Base-by-base conservation (phyloP, 2,797 vertebrate species). In the Channa striata region DNA sequence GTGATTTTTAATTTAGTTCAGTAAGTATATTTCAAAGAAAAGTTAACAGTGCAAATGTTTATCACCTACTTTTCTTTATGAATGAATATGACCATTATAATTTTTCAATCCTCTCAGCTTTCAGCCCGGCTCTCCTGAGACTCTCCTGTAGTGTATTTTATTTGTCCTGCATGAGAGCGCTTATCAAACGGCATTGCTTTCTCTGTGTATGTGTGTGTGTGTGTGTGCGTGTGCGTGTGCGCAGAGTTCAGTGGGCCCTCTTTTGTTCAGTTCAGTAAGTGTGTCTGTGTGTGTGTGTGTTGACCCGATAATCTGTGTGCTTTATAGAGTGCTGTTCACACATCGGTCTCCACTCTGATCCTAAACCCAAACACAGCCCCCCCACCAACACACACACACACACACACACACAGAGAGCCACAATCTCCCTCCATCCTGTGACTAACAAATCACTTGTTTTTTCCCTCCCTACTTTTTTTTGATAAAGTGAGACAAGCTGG, bases 251-350 rank as follows among this genome's bases (percentile, higher is more conserved):
- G 73, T 76, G 82, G 70, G 48, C 68, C 78, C 74, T 85, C 77
- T 84, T 82, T 88, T 85, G 84, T 91, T 89, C 74, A 82, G 53
- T 81, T 83, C 85, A 87, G 81, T 84, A 81, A 84, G 79, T 91
- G 52, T 84, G 81, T 78, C 51, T 84, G 50, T 87, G 25, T 30
- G 25, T n/a, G 77, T 87, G 87, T 89, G 87, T 91, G 87, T 86
- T 91, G 91, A 91, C 92, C 87, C 91, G 92, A 90, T 94, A 93
- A 94, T 94, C 92, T 92, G 90, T 93, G 83, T 92, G 90, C 80
- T 91, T 93, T 92, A 93, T 91, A 76, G 90, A 93, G 91, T 91
- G 89, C 92, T 94, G 91, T 93, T 93, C 93, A 93, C 90, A 93
- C 92, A 93, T 83, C 68, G 83, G 87, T 79, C 86, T 87, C 80